Conservation (phyloP, 2,797 vertebrate species). For the Notoglanidium macrostoma region DNA sequence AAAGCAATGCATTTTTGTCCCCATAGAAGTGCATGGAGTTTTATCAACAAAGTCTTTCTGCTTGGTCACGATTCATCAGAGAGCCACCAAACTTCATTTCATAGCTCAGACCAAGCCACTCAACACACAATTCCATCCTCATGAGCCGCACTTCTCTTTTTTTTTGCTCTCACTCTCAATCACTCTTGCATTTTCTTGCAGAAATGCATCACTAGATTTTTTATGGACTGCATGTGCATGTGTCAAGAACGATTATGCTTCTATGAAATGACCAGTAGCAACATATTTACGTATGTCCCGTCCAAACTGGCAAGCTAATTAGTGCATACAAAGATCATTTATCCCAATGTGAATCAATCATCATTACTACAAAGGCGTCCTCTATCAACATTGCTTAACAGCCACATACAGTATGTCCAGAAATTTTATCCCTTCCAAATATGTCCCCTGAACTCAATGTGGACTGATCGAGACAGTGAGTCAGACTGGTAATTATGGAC, state of each 20-base stretch:
- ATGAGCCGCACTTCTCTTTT: too few species aligned
- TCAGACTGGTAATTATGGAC: conserved; percentile 3
- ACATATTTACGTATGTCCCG: neutral
- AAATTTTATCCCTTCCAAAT: neutral
- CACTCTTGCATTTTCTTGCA: too few species aligned
- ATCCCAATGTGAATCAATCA: neutral
- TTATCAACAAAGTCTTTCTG: too few species aligned
- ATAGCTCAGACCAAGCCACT: too few species aligned
- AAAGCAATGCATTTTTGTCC: too few species aligned
- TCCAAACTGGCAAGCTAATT: neutral
- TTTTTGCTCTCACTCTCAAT: too few species aligned
- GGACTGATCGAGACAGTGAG: neutral
- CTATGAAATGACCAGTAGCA: neutral
- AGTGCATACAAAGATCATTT: neutral
- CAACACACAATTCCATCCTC: too few species aligned
- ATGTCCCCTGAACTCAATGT: neutral
- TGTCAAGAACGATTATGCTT: neutral
- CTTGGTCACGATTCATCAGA: too few species aligned
- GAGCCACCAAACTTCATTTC: too few species aligned
- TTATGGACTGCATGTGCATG: neutral
- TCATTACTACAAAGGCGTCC: neutral
- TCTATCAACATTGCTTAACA: neutral
- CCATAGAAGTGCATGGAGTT: too few species aligned
- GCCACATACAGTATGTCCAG: neutral
- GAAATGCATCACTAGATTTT: neutral